Base-by-base conservation (phyloP, 2,888 invertebrate genomes). In the Cataglyphis cursor region DNA sequence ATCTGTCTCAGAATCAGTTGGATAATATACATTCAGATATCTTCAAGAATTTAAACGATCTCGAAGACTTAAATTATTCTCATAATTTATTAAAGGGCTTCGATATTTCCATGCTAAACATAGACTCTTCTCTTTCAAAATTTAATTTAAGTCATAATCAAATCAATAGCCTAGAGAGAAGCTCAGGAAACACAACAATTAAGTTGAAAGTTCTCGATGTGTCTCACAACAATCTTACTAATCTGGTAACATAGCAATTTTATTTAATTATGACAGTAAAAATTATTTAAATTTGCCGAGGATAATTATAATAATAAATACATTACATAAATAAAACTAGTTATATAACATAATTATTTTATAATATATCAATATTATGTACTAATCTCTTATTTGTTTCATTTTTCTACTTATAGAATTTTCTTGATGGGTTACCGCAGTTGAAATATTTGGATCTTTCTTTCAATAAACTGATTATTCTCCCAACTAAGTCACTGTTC, bases 1-100 rank as follows among this genome's bases (percentile, higher is more conserved):
- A 96, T 90, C 89, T 96, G 0, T 96, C 96, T 0, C 94, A 95
- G 87, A 96, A 96, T 91, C 95, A 95, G 70, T 90, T 96, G 5
- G 86, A 94, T 10, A 94, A 94, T 3, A 94, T 96, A 61, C 95
- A 95, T 84, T 89, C 93, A 0, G 86, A 95, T 70, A 95, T 95
- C 87, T 96, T 96, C 62, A 94, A 92, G 4, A 87, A 91, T 31
- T 86, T 94, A 24, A 86, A 74, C 0, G 88, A 81, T 65, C 89
- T 95, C 2, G 95, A 95, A 88, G 95, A 95, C 81, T 92, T 96
- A 15, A 95, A 95, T 93, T 92, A 96, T 64, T 96, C 95, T 85
- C 95, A 94, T 62, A 96, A 96, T 88, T 85, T 93, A 38, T 89
- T 96, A 54, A 94, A 93, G 88, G 93, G 93, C 81, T 94, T 96